phyloP scores from a whole-genome alignment of 92 coral and sea anemone species.

The Diadumene lineata region DNA sequence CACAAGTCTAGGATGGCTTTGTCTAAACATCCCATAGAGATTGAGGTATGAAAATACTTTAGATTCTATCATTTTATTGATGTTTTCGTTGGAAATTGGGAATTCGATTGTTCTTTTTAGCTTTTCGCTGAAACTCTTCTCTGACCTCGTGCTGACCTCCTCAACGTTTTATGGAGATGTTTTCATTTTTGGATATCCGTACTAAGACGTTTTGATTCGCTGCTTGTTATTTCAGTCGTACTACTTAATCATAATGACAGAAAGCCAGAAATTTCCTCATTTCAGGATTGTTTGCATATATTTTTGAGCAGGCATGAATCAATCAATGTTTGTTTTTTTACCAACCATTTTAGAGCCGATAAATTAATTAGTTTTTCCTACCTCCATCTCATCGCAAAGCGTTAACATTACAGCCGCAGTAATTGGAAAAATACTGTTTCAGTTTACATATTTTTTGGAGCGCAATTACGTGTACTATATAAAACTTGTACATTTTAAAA shows the following conservation, averaged over 20 bases:
- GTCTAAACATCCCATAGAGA: slow-evolving; percentile 75
- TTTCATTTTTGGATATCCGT: background rate
- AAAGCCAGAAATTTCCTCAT: no score
- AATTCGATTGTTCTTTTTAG: background rate
- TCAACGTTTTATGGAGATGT: background rate
- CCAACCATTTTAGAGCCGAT: no score
- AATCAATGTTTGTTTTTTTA: no score
- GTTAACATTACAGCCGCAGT: no score
- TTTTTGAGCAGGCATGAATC: no score
- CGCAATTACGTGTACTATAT: background rate
- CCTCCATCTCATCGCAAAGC: no score
- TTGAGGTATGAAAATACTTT: slow-evolving; percentile 52
- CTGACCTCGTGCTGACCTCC: background rate
- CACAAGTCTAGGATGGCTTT: slow-evolving; percentile 88
- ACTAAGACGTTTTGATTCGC: background rate
- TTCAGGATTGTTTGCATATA: no score
- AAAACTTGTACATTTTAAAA: background rate
- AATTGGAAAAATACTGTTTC: no score
- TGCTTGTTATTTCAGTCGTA: background rate
- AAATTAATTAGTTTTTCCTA: no score
- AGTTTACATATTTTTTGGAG: no score
- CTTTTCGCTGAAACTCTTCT: no score
- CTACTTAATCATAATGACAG: background rate
- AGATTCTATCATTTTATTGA: background rate
- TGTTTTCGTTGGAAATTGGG: background rate